Percentiles rank a stretch among this genome's conserved stretches.
These are phyloP conservation scores for Agrochola macilenta DNA, from an alignment of 2,888 invertebrate genomes.

Conservation along the genomic window DNA sequence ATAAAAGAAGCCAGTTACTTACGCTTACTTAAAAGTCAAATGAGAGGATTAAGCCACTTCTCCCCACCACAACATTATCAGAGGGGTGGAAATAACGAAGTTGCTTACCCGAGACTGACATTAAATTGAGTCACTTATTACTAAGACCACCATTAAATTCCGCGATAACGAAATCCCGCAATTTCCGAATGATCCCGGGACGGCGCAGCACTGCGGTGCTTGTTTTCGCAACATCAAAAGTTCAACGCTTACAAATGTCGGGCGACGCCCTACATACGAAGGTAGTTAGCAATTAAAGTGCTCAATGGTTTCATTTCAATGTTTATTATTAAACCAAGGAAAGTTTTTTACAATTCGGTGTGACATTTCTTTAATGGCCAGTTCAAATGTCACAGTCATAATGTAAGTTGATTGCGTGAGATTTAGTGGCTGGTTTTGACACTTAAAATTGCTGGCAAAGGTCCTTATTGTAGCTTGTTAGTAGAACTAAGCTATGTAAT, in stretches of 20 bases:
- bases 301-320: slow-evolving; percentile 54
- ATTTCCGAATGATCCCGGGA: slow-evolving; percentile 34
- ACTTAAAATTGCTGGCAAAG: slow-evolving; percentile 12
- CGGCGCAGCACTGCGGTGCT: slow-evolving; percentile 42
- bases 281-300: slow-evolving; percentile 66
- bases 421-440: slow-evolving; percentile 35
- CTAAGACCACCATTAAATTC: slow-evolving; percentile 60
- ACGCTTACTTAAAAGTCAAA: slow-evolving; percentile 61
- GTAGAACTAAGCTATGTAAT: slow-evolving; percentile 17
- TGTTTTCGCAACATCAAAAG: slow-evolving; percentile 71
- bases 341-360: slow-evolving; percentile 45
- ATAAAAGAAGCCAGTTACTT: slow-evolving; percentile 46
- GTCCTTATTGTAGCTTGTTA: slow-evolving; percentile 25
- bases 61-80: slow-evolving; percentile 41
- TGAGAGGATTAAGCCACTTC: slow-evolving; percentile 47
- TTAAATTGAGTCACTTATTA: slow-evolving; percentile 60
- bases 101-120: slow-evolving; percentile 59
- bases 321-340: slow-evolving; percentile 42
- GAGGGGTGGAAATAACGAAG: slow-evolving; percentile 61
- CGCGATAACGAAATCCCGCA: slow-evolving; percentile 59
- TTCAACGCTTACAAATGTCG: slow-evolving; percentile 75
- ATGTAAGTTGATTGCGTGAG: slow-evolving; percentile 38
- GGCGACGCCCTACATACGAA: slow-evolving; percentile 70
- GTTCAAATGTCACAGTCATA: slow-evolving; percentile 65
- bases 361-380: slow-evolving; percentile 63